Base-by-base conservation (phyloP, 92 coral and sea anemone genomes). In the Hydrozoanthus gracilis region DNA sequence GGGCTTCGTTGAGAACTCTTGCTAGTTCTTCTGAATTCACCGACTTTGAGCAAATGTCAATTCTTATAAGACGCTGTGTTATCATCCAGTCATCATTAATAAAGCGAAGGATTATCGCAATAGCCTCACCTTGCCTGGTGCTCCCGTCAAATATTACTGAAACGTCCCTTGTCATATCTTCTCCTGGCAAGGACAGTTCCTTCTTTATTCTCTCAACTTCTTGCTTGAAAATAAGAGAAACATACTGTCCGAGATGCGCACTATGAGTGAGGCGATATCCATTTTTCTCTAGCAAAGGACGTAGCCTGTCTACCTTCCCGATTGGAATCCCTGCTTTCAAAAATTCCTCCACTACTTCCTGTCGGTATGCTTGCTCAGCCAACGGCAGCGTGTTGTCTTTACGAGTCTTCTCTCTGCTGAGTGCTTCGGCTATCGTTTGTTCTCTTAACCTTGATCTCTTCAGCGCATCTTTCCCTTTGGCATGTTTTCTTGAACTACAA, bases 191-290 rank as follows among this genome's bases (percentile, higher is more conserved):
- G 44, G 87, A 85, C 82, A 86, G 68, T 86, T 89, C 89, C 75
- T 85, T 72, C 86, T 86, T 79, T 71, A 78, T 71, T 76, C 87
- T 85, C 67, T 86, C 92, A 17, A 77, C 76, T 86, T 89, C 92
- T 71, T 85, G 92, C 84, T 89, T 89, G 89, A 78, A 89, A 89
- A 71, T 62, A 55, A 89, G 89, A 86, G 89, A 49, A 27, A 89
- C 78, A 72, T 89, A 86, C 76, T 85, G 92, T 52, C 83, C 83
- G 47, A 86, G 89, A 71, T 89, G 74, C 13, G 92, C 67, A 82
- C 88, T 83, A 55, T 79, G 84, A 79, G 84, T 79, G 84, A 79
- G 84, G 84, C 84, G 84, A 79, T 79, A 79, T 27, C 84, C 84
- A 79, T 79, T 79, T 79, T 79, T 79, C 84, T 79, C 84, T 79